Evolutionary conservation across 2,113 vertebrate species (phyloP).

Genomic region (Cranoglanis bouderius): DNA sequence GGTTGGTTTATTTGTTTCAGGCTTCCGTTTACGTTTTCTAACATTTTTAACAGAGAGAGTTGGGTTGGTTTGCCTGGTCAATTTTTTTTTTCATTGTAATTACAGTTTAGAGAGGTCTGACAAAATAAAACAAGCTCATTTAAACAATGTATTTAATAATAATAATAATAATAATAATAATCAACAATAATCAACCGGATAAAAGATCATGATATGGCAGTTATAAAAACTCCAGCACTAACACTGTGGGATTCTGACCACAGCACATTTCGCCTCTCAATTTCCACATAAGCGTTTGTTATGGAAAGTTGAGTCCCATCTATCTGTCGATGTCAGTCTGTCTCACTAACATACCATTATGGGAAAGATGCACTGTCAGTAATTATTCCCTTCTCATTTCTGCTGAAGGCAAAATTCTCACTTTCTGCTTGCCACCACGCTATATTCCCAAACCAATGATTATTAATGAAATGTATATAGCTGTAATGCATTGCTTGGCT

Average conservation of each 20-base stretch:
- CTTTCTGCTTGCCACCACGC: slow-evolving; percentile 12
- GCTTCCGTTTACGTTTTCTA: not conserved
- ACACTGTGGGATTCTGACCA: not conserved
- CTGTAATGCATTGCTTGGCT: slow-evolving; percentile 58
- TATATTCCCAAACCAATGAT: slow-evolving; percentile 48
- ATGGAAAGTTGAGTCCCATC: not conserved
- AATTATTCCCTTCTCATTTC: slow-evolving; percentile 34
- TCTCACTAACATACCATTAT: not conserved
- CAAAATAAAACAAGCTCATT: not conserved
- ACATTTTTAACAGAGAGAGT: not conserved
- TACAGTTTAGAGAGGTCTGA: not conserved
- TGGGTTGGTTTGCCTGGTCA: not conserved
- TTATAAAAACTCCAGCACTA: not conserved
- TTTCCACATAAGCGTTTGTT: not conserved
- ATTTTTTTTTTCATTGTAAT: not conserved
- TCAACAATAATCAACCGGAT: not conserved
- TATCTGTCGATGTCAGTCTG: not conserved
- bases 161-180: too few species aligned
- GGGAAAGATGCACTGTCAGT: slow-evolving; percentile 26
- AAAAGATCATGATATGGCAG: not conserved
- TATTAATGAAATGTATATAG: slow-evolving; percentile 43
- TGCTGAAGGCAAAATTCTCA: slow-evolving; percentile 41
- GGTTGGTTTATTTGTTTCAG: not conserved
- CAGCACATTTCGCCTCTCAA: not conserved
- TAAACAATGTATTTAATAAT: not conserved